These are phyloP conservation scores for Anolis carolinensis DNA, from an alignment of 2,113 vertebrate species.

Conservation along the genomic window DNA sequence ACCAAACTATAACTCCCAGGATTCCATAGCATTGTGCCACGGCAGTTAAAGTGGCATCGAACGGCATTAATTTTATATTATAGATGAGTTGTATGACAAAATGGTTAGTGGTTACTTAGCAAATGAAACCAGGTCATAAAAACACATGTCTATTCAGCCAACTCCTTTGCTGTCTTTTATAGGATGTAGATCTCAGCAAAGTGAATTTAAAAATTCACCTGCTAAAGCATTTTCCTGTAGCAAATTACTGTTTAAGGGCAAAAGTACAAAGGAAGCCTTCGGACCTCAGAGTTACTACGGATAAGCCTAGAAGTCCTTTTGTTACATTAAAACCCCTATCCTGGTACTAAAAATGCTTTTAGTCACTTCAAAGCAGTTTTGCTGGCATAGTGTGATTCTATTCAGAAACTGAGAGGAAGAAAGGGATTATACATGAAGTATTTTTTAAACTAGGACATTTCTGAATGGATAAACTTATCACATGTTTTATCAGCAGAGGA, in stretches of 20 bases:
- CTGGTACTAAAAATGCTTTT: background rate
- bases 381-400: background rate
- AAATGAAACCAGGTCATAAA: accelerated
- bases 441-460: background rate
- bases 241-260: background rate
- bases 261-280: background rate
- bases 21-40: too few species aligned
- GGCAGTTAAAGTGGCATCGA: too few species aligned
- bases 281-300: background rate
- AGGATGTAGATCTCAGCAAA: background rate
- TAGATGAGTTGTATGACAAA: too few species aligned
- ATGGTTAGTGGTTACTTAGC: background rate
- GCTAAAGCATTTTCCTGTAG: background rate
- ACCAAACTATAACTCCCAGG: too few species aligned
- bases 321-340: too few species aligned
- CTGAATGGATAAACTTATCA: background rate
- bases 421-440: background rate
- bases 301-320: background rate
- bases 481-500: background rate
- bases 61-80: too few species aligned
- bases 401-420: background rate
- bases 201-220: background rate
- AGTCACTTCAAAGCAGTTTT: background rate
- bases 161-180: background rate
- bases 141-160: too few species aligned